Percentiles rank a stretch among this genome's conserved stretches.
Conservation (phyloP, 2,797 vertebrate species). For the Tapirus indicus region DNA sequence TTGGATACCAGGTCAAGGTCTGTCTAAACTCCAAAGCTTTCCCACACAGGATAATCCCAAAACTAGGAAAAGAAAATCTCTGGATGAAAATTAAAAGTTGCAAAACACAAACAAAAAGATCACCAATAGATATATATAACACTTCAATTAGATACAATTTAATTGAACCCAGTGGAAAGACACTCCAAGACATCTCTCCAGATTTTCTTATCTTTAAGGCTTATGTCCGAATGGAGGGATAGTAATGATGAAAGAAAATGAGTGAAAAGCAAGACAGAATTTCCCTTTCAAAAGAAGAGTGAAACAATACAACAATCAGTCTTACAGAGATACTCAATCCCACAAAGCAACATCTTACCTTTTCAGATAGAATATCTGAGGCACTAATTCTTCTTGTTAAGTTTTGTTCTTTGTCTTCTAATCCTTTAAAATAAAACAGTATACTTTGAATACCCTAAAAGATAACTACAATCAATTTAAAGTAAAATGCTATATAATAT, state of each 20-base stretch:
- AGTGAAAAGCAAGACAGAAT: slow-evolving; percentile 25
- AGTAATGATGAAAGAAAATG: slow-evolving; percentile 36
- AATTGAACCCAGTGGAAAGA: slow-evolving; percentile 25
- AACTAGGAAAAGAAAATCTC: not conserved
- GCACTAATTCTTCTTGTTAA: slow-evolving; percentile 85
- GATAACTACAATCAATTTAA: slow-evolving; percentile 40
- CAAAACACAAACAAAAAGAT: slow-evolving; percentile 23
- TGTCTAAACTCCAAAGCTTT: slow-evolving; percentile 21
- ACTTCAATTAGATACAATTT: slow-evolving; percentile 25
- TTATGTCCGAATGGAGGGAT: not conserved
- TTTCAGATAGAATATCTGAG: slow-evolving; percentile 88
- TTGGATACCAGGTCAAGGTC: not conserved
- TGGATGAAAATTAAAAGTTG: slow-evolving; percentile 59
- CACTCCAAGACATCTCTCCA: not conserved
- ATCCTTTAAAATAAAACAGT: slow-evolving; percentile 85
- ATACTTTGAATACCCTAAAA: slow-evolving; percentile 53
- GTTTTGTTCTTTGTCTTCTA: slow-evolving; percentile 88
- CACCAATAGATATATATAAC: not conserved
- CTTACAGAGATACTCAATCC: not conserved
- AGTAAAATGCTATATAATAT: slow-evolving; percentile 50
- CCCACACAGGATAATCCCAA: not conserved
- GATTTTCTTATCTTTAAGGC: slow-evolving; percentile 53
- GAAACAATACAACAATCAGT: slow-evolving; percentile 43
- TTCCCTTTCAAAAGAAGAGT: not conserved
- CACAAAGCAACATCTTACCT: slow-evolving; percentile 84